These are phyloP conservation scores for Harpalus rubripes DNA, from an alignment of 2,888 invertebrate genomes.

Conservation along the genomic window DNA sequence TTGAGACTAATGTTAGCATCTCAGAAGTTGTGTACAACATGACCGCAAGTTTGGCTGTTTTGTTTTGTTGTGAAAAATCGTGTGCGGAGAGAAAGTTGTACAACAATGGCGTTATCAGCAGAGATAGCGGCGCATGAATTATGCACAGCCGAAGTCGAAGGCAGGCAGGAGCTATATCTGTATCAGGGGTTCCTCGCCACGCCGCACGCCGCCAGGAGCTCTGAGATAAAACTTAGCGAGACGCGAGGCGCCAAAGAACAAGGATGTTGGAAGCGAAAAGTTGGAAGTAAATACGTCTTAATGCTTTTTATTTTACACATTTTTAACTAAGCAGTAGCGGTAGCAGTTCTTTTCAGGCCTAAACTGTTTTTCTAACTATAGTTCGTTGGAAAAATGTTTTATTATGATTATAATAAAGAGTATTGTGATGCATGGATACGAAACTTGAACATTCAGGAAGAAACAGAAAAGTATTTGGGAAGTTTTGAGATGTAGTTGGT, in stretches of 20 bases:
- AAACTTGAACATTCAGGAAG: too few species aligned
- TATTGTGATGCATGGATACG: too few species aligned
- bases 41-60: slow-evolving; percentile 8
- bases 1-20: slow-evolving; percentile 12
- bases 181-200: slow-evolving; percentile 27
- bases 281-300: neutral
- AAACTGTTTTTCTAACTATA: too few species aligned
- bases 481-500: too few species aligned
- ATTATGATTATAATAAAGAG: too few species aligned
- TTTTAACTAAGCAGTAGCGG: neutral
- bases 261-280: neutral
- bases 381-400: too few species aligned
- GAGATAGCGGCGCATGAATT: slow-evolving; percentile 74
- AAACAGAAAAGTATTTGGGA: too few species aligned
- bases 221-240: slow-evolving; percentile 52
- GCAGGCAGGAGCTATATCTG: slow-evolving; percentile 27
- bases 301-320: neutral
- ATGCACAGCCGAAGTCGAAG: slow-evolving; percentile 72
- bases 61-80: slow-evolving; percentile 44
- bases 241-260: neutral
- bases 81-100: slow-evolving; percentile 65
- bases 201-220: slow-evolving; percentile 70
- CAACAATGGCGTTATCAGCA: slow-evolving; percentile 74
- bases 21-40: slow-evolving; percentile 18
- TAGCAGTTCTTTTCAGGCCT: too few species aligned